Base-by-base conservation (phyloP, 2,888 invertebrate genomes). In the Schrankia costaestrigalis region DNA sequence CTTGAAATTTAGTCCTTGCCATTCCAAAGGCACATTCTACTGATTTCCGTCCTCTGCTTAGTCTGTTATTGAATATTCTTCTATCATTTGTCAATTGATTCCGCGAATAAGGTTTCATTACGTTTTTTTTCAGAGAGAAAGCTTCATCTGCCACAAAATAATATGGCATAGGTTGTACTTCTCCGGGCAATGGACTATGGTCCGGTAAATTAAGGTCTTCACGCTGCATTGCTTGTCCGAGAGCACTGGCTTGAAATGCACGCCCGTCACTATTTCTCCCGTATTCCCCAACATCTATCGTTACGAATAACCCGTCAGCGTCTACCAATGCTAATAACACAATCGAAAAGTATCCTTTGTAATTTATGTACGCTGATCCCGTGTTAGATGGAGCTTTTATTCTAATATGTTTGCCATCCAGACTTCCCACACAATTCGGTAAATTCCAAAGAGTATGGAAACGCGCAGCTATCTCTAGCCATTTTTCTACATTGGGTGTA, bases 211-310 rank as follows among this genome's bases (percentile, higher is more conserved):
- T 8, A 8, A 44, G 39, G 8, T 46, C 26, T 2, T 21, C 41
- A 26, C n/a, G 27, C 11, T 45, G 24, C 41, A 48, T 40, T 25
- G 41, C 35, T 49, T 51, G 46, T 31, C 47, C 42, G 29, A 54
- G 29, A 25, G 29, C 4, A 13, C 47, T 53, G 23, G 25, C 43
- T 50, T 51, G 38, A 11, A 50, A 54, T 41, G 22, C 46, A 10
- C 53, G 46, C 11, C 54, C 48, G 15, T 56, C 56, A 44, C 58
- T 50, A 32, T 54, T 50, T 32, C 54, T 22, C n/a, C 53, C 58
- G 30, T 49, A 51, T 45, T 47, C 43, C 13, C 52, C 59, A 31
- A 49, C 29, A 43, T 56, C 56, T 45, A 52, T 35, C 6, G 38
- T 35, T 38, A 41, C 8, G 31, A 57, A 57, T 7, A 47, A 36